These are phyloP conservation scores for Sebastes paucispinis DNA, from an alignment of 2,797 vertebrate genomes.

Conservation along the genomic window DNA sequence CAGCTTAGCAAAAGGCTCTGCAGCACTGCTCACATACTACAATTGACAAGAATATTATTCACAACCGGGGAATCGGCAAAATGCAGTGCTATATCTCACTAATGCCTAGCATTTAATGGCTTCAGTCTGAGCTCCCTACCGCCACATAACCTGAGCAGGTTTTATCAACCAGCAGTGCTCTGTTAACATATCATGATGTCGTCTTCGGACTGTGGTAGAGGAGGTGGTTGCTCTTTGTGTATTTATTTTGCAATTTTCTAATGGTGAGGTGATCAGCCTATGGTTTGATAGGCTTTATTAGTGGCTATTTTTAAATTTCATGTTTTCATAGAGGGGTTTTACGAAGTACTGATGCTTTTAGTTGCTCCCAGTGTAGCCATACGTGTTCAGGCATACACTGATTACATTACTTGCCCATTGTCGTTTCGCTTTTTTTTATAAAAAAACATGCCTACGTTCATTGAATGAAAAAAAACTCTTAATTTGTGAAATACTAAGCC, in stretches of 20 bases:
- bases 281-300: not conserved
- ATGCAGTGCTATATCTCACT: not conserved
- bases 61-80: not conserved
- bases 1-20: not conserved
- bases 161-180: not conserved
- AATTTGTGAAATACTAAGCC: no score
- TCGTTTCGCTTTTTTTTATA: no score
- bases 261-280: not conserved
- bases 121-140: not conserved
- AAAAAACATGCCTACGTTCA: no score
- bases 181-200: not conserved
- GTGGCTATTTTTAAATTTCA: not conserved
- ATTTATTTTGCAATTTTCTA: not conserved
- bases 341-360: not conserved
- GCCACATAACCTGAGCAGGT: not conserved
- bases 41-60: slow-evolving; percentile 1
- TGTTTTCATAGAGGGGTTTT: not conserved
- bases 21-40: not conserved
- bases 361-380: no score
- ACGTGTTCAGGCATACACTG: no score
- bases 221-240: not conserved
- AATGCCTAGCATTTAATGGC: not conserved
- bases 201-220: not conserved
- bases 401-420: no score
- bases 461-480: accelerated